phyloP scores from a whole-genome alignment of 2,797 vertebrate species.

The Thamnophis elegans region DNA sequence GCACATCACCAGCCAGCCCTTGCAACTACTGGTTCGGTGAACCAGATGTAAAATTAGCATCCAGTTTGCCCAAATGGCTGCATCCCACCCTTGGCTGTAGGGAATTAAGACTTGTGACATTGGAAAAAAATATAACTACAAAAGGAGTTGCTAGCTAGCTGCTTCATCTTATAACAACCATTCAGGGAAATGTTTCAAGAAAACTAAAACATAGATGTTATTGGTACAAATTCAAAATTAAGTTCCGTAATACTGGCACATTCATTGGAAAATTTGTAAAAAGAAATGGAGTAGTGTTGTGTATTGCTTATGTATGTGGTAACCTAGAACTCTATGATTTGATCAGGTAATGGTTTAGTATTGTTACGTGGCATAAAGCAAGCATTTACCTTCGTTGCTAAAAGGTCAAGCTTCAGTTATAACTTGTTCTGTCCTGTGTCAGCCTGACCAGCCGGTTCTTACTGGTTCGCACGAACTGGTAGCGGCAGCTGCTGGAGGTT shows the following conservation, averaged over 20 bases:
- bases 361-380: neutral
- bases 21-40: too few relatives aligned
- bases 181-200: neutral
- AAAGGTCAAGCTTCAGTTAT: neutral
- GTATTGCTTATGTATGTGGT: neutral
- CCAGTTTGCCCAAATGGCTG: too few relatives aligned
- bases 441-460: too few relatives aligned
- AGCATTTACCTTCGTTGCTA: neutral
- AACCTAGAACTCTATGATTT: neutral
- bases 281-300: neutral
- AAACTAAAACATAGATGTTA: neutral
- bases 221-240: slow-evolving; percentile 4
- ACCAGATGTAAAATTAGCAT: too few relatives aligned
- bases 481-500: too few relatives aligned
- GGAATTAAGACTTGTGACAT: neutral
- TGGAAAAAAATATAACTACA: neutral
- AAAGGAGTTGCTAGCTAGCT: neutral
- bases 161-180: neutral
- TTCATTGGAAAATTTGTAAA: neutral
- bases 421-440: neutral
- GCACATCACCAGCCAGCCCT: too few relatives aligned
- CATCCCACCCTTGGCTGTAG: too few relatives aligned
- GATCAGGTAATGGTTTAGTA: neutral
- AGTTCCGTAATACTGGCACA: neutral
- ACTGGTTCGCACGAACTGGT: too few relatives aligned